phyloP scores from a whole-genome alignment of 2,888 invertebrate species.

The Clanis bilineata region DNA sequence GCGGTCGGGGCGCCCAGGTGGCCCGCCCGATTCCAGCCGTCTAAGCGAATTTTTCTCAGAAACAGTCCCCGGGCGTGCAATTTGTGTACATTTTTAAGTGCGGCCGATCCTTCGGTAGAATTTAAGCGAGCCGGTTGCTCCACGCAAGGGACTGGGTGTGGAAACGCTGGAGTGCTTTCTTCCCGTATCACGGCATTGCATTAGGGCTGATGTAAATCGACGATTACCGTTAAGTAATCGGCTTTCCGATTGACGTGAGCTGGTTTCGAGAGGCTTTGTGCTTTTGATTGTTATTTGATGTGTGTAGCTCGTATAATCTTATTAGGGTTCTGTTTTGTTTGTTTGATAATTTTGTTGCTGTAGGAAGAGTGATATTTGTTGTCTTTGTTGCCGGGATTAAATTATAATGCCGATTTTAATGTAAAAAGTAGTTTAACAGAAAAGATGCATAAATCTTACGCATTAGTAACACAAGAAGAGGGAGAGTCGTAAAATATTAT shows the following conservation, averaged over 20 bases:
- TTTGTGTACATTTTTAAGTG: constrained; percentile 49
- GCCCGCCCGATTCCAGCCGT: constrained; percentile 16
- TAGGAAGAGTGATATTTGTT: too few species aligned
- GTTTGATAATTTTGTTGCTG: neutral
- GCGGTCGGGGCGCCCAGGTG: constrained; percentile 19
- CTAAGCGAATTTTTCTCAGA: constrained; percentile 26
- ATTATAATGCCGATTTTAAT: too few species aligned
- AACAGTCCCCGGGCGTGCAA: constrained; percentile 32
- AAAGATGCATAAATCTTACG: too few species aligned
- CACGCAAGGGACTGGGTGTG: neutral
- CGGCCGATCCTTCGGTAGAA: constrained; percentile 33
- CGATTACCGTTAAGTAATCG: neutral
- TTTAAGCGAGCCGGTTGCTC: neutral
- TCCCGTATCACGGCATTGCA: neutral
- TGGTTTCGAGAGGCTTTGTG: neutral
- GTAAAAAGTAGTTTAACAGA: too few species aligned
- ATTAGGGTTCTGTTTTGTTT: neutral
- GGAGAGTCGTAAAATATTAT: too few species aligned
- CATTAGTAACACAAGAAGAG: too few species aligned
- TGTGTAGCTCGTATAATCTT: neutral
- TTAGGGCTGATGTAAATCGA: neutral
- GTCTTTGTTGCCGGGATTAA: too few species aligned
- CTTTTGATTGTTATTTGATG: neutral
- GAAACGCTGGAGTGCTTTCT: constrained; percentile 9
- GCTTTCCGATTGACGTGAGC: neutral